phyloP scores from a whole-genome alignment of 2,113 vertebrate genomes.

The Myiopsitta monachus region DNA sequence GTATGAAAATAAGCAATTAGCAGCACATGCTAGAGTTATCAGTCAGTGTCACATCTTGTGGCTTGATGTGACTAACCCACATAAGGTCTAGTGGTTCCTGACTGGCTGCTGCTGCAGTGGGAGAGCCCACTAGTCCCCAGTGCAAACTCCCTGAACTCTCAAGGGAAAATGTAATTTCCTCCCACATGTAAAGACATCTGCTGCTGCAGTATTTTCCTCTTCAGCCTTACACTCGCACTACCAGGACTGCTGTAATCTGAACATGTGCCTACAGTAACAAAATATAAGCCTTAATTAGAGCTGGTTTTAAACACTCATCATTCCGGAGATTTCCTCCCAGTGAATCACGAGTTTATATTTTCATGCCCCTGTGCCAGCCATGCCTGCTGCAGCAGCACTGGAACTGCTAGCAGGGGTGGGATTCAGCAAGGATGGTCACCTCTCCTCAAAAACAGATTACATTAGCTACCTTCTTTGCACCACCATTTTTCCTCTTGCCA shows the following conservation, averaged over 20 bases:
- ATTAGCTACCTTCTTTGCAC: background rate
- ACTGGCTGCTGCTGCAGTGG: background rate
- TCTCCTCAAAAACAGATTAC: background rate
- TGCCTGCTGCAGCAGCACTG: background rate
- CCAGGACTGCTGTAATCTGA: background rate
- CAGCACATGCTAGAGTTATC: background rate
- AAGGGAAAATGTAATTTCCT: background rate
- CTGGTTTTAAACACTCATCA: background rate
- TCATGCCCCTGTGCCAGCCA: background rate
- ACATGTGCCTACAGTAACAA: background rate
- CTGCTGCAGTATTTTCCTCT: background rate
- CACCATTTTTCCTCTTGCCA: background rate
- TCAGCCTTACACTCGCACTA: background rate
- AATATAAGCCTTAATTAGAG: background rate
- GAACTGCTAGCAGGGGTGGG: background rate
- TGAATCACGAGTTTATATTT: background rate
- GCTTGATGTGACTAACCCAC: slow-evolving; percentile 10
- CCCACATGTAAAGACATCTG: background rate
- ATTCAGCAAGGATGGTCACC: fast-evolving
- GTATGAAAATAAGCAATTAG: background rate
- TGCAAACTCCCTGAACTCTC: background rate
- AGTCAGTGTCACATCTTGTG: slow-evolving; percentile 12
- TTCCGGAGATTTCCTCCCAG: background rate
- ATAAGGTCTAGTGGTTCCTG: background rate
- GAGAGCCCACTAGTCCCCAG: background rate